Conservation (phyloP, 30 jellyfish, hydroid and myxozoan genomes). For the Aurelia aurita region DNA sequence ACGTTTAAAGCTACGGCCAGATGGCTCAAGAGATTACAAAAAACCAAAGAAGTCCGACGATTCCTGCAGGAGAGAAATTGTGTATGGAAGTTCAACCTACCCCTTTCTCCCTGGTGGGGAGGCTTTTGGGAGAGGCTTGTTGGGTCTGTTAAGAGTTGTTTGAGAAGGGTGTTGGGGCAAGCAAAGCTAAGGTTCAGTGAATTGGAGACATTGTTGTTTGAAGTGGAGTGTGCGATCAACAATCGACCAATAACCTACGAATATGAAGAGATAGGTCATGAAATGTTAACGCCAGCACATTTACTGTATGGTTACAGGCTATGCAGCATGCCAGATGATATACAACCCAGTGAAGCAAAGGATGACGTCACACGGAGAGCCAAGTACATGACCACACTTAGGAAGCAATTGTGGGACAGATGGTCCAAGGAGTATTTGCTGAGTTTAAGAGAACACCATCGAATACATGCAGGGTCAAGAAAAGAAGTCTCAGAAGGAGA, state of each 20-base stretch:
- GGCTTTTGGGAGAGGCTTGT: not conserved
- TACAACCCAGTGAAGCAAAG: not conserved
- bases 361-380: not conserved
- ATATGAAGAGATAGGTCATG: not conserved
- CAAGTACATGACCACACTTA: not conserved
- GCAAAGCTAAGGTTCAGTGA: not conserved
- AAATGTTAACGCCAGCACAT: not conserved
- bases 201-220: not conserved
- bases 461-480: not conserved
- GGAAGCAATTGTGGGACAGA: not conserved
- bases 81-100: not conserved
- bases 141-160: not conserved
- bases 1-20: not conserved
- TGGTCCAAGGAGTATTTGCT: not conserved
- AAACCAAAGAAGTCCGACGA: not conserved
- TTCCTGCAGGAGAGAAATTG: slow-evolving; percentile 9
- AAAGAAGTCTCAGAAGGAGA: not conserved
- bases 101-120: slow-evolving; percentile 5
- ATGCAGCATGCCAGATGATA: not conserved
- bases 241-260: not conserved
- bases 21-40: not conserved
- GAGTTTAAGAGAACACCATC: not conserved
- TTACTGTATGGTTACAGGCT: not conserved
- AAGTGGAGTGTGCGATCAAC: not conserved
- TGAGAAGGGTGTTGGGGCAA: not conserved